Evolutionary conservation across 1,140 invertebrate genomes (phyloP).

Genomic region (Phthorimaea operculella): DNA sequence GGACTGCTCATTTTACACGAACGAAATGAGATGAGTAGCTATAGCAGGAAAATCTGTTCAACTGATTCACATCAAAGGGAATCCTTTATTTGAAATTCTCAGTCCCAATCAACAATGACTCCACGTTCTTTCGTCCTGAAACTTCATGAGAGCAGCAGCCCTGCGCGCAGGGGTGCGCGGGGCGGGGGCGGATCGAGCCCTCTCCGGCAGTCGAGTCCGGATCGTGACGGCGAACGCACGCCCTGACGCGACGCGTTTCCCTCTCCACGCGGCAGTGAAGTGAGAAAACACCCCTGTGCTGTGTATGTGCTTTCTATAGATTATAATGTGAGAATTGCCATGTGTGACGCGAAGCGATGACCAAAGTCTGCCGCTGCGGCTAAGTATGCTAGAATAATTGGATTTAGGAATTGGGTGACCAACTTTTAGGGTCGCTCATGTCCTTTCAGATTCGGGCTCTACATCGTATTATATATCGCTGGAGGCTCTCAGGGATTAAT

Average conservation of each 20-base stretch:
- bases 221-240: neutral
- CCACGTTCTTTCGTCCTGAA: too few relatives aligned
- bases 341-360: constrained; percentile 14
- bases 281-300: constrained; percentile 17
- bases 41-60: too few relatives aligned
- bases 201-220: neutral
- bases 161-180: neutral
- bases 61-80: too few relatives aligned
- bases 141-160: too few relatives aligned
- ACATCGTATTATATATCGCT: too few relatives aligned
- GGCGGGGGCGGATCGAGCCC: neutral
- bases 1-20: too few relatives aligned
- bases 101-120: too few relatives aligned
- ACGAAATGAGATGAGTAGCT: too few relatives aligned
- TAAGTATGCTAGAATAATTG: neutral
- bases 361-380: neutral
- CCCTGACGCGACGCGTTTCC: neutral
- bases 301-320: constrained; percentile 9
- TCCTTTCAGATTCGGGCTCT: too few relatives aligned
- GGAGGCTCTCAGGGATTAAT: too few relatives aligned
- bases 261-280: neutral
- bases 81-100: too few relatives aligned
- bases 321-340: constrained; percentile 22
- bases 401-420: neutral
- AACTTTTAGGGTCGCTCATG: neutral